A percentile compares a stretch with the other conserved stretches of the same genome.
These are phyloP conservation scores for Drosophila mercatorum DNA, from an alignment of 2,888 invertebrate genomes.

Conservation along the genomic window DNA sequence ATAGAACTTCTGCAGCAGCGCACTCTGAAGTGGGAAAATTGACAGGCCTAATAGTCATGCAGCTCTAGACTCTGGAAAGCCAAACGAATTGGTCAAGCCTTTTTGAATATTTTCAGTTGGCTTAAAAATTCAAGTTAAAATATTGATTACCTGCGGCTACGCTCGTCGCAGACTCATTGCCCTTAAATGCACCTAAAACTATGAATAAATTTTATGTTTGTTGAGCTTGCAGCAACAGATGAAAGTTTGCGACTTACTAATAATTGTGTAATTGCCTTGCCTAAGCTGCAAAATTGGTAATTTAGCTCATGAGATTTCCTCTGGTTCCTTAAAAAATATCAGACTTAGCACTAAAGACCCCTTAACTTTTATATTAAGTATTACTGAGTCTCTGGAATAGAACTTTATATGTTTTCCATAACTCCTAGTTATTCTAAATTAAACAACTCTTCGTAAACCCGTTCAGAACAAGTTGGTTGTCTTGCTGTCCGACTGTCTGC, in stretches of 20 bases:
- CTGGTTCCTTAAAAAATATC: too few species aligned
- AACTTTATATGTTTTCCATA: too few species aligned
- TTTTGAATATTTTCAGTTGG: slow-evolving; percentile 2
- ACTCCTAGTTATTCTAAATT: background rate
- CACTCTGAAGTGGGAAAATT: slow-evolving; percentile 65
- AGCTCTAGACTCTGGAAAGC: background rate
- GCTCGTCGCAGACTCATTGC: background rate
- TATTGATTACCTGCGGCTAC: background rate
- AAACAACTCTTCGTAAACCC: background rate
- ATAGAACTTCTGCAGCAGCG: slow-evolving; percentile 79
- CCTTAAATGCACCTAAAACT: background rate
- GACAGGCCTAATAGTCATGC: slow-evolving; percentile 73
- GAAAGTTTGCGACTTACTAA: background rate
- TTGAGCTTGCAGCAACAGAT: background rate
- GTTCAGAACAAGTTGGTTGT: slow-evolving; percentile 21
- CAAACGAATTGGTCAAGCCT: slow-evolving; percentile 53
- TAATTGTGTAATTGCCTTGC: too few species aligned
- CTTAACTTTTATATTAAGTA: too few species aligned
- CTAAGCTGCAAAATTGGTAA: too few species aligned
- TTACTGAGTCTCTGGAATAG: too few species aligned
- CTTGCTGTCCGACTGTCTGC: background rate
- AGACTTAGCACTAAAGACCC: too few species aligned
- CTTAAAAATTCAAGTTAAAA: slow-evolving; percentile 1
- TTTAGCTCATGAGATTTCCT: too few species aligned
- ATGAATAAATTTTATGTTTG: background rate